Evolutionary conservation across 1,140 invertebrate species (phyloP).

Genomic region (Drosophila littoralis): DNA sequence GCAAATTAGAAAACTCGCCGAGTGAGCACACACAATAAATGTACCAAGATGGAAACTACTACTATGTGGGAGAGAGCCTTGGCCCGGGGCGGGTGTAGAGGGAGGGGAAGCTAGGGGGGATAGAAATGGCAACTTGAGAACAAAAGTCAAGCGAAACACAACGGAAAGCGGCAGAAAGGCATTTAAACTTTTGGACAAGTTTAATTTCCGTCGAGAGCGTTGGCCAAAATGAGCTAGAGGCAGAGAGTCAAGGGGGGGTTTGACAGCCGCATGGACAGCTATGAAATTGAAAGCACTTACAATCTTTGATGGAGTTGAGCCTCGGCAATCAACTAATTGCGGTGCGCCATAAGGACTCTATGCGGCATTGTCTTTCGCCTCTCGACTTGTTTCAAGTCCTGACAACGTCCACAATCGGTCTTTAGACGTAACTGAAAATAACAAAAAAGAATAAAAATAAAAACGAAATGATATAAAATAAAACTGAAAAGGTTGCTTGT

Average conservation of each 20-base stretch:
- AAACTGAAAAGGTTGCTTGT: constrained; percentile 29
- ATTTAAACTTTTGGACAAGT: constrained; percentile 81
- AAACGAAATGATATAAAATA: constrained; percentile 12
- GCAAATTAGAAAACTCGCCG: constrained; percentile 68
- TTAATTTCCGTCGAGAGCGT: constrained; percentile 75
- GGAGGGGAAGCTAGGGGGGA: not conserved
- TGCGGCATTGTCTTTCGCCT: constrained; percentile 24
- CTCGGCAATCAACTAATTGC: constrained; percentile 76
- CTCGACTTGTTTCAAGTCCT: constrained; percentile 24
- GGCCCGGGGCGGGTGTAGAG: not conserved
- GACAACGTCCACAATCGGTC: constrained; percentile 34
- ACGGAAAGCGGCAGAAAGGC: constrained; percentile 74
- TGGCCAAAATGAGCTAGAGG: constrained; percentile 15
- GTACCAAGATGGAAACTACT: constrained; percentile 26
- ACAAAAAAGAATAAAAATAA: not conserved
- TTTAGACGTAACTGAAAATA: constrained; percentile 1
- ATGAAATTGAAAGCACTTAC: constrained; percentile 78
- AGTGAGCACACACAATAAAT: constrained; percentile 32
- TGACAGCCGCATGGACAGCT: constrained; percentile 27
- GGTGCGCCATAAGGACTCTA: constrained; percentile 19
- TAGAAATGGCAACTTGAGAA: constrained; percentile 56
- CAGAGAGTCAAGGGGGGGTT: not conserved
- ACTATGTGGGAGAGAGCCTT: constrained; percentile 17
- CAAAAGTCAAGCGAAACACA: constrained; percentile 72
- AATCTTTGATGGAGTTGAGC: constrained; percentile 71